Conservation (phyloP, 2,797 vertebrate genomes). For the Picus viridis region DNA sequence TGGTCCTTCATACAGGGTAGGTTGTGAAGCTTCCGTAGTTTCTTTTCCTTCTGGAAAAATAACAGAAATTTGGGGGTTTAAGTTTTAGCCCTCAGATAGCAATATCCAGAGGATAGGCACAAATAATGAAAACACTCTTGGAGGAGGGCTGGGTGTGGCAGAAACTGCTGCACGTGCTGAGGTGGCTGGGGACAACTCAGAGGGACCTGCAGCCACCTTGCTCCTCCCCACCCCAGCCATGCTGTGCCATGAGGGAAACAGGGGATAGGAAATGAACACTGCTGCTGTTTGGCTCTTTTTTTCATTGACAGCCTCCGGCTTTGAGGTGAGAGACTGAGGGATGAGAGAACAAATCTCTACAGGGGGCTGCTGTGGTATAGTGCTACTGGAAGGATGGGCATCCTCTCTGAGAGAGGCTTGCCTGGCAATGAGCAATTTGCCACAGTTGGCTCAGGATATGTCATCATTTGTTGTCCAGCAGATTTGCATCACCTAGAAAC, state of each 20-base stretch:
- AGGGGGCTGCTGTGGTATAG: background rate
- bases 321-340: background rate
- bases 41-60: background rate
- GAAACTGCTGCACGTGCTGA: accelerated
- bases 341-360: background rate
- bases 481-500: background rate
- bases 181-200: accelerated
- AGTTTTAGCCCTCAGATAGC: background rate
- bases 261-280: background rate
- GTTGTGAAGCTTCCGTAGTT: background rate
- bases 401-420: accelerated
- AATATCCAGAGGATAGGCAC: background rate
- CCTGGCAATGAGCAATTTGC: accelerated
- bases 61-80: background rate
- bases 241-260: background rate
- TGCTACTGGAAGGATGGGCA: too few relatives aligned
- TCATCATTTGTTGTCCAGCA: background rate
- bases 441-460: background rate
- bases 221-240: background rate
- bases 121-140: background rate
- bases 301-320: background rate
- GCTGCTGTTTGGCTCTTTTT: background rate
- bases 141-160: background rate
- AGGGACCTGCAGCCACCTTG: background rate
- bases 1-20: background rate